A percentile compares a stretch with the other conserved stretches of the same genome.
These are phyloP conservation scores for Prorops nasuta DNA, from an alignment of 1,140 invertebrate genomes.

Conservation along the genomic window DNA sequence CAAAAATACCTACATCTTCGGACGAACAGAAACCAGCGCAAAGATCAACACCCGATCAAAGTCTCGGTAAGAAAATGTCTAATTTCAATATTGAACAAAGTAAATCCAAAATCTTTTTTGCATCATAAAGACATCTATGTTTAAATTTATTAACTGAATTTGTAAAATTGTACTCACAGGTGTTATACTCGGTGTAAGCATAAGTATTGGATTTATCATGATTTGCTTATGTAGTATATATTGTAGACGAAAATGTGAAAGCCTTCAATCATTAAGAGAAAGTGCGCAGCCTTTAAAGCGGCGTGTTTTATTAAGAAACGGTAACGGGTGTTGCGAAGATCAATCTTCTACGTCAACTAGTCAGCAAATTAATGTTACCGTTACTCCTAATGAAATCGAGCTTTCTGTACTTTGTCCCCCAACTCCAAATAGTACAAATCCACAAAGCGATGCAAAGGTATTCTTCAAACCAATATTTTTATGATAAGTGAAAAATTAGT, in stretches of 20 bases:
- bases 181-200: conserved; percentile 47
- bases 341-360: conserved; percentile 40
- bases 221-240: conserved; percentile 52
- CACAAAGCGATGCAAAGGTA: conserved; percentile 44
- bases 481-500: too few relatives aligned
- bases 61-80: conserved; percentile 43
- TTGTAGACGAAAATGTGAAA: conserved; percentile 46
- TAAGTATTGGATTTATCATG: conserved; percentile 47
- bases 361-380: conserved; percentile 33
- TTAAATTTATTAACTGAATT: too few relatives aligned
- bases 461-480: neutral
- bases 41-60: conserved; percentile 45
- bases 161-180: too few relatives aligned
- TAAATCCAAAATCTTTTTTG: too few relatives aligned
- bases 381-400: conserved; percentile 45
- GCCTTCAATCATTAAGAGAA: conserved; percentile 37
- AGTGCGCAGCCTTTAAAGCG: conserved; percentile 39
- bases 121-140: too few relatives aligned
- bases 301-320: conserved; percentile 35
- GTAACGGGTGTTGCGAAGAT: conserved; percentile 47
- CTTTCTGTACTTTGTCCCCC: conserved; percentile 45
- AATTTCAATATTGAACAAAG: too few relatives aligned
- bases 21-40: conserved; percentile 38
- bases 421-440: conserved; percentile 40
- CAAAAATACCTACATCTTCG: conserved; percentile 34